Conservation (phyloP, 2,113 vertebrate species). For the Daboia siamensis region DNA sequence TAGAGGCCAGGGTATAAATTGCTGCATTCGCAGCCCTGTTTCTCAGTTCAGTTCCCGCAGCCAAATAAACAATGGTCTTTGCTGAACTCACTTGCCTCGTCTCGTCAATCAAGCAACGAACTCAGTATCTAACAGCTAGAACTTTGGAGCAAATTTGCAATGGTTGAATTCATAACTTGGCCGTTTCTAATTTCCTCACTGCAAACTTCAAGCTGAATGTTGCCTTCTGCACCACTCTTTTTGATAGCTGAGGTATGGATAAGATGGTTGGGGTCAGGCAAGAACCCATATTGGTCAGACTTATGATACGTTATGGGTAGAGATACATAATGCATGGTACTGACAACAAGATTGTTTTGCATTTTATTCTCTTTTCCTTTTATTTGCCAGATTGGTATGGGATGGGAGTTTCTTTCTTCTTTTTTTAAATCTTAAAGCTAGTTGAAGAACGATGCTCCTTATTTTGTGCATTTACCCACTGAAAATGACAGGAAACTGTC, state of each 20-base stretch:
- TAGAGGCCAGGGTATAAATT: no score
- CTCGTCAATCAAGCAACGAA: no score
- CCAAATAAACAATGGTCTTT: no score
- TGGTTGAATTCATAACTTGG: not conserved
- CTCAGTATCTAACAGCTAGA: no score
- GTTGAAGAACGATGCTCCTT: no score
- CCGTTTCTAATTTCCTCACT: not conserved
- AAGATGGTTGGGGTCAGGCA: not conserved
- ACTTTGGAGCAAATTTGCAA: not conserved
- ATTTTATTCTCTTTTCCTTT: not conserved
- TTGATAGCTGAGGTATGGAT: not conserved
- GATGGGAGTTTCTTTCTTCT: not conserved
- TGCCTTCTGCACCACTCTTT: not conserved
- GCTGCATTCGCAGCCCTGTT: no score
- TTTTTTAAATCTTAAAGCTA: not conserved
- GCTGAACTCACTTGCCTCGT: no score
- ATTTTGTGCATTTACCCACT: no score
- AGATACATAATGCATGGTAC: not conserved
- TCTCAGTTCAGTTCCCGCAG: no score
- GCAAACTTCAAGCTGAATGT: not conserved
- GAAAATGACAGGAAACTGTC: no score
- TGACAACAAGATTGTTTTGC: not conserved
- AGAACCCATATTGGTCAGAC: not conserved
- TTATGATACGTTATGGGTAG: not conserved
- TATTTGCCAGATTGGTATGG: no score